A percentile compares a stretch with the other conserved stretches of the same genome.
phyloP scores from a whole-genome alignment of 2,797 vertebrate species.

The Coendou prehensilis region DNA sequence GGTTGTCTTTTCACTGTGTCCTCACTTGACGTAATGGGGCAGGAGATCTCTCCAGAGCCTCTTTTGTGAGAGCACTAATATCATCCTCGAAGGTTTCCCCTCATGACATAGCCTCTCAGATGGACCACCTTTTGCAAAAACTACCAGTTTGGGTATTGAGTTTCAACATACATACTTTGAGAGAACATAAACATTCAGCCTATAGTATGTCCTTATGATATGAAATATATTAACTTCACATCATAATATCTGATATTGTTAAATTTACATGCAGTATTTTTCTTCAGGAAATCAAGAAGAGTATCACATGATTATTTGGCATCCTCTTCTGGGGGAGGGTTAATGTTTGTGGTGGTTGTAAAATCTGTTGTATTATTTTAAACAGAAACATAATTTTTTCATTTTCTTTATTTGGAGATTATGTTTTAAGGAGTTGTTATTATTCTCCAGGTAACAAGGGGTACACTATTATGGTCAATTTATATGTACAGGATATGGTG shows the following conservation, averaged over 20 bases:
- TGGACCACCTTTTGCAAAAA: no score
- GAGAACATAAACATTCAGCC: background rate
- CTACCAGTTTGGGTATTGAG: background rate
- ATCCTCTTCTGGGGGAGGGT: background rate
- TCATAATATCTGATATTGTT: background rate
- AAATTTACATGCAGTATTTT: background rate
- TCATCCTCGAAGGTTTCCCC: background rate
- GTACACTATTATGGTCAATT: background rate
- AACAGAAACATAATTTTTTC: background rate
- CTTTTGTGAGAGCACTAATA: background rate
- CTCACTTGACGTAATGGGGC: background rate
- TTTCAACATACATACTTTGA: background rate
- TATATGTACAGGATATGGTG: background rate
- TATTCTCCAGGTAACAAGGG: background rate
- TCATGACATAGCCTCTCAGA: background rate
- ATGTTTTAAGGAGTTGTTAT: background rate
- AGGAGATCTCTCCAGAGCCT: background rate
- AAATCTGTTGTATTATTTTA: background rate
- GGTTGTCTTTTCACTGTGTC: background rate
- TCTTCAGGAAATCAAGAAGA: background rate
- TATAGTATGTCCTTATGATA: background rate
- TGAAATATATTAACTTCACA: background rate
- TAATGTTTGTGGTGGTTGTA: background rate
- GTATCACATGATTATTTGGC: background rate
- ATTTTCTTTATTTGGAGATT: background rate